phyloP scores from a whole-genome alignment of 2,797 vertebrate species.

The Spinibarbus caldwelli region DNA sequence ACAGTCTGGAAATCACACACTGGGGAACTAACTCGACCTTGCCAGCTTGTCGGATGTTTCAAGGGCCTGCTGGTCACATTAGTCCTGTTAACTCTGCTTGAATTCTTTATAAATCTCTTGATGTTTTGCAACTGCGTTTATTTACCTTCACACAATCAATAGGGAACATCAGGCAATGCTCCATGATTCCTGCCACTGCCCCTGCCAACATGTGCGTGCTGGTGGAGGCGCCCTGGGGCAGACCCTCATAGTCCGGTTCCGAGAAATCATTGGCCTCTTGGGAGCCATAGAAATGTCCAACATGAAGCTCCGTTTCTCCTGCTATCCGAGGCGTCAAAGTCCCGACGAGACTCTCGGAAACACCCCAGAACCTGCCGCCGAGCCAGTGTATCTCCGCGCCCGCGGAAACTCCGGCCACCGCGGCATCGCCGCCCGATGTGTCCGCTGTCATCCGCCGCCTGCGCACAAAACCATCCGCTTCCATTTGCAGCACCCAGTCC shows the following conservation, averaged over 20 bases:
- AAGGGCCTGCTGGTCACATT: neutral
- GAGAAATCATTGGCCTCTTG: conserved; percentile 64
- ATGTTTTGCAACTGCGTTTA: neutral
- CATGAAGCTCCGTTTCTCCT: conserved; percentile 72
- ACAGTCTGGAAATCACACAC: neutral
- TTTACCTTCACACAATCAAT: conserved; percentile 97
- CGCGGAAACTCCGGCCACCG: conserved; percentile 81
- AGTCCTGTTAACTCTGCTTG: neutral
- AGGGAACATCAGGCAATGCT: conserved; percentile 97
- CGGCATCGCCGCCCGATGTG: conserved; percentile 70
- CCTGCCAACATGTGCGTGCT: conserved; percentile 95
- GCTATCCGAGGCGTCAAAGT: conserved; percentile 76
- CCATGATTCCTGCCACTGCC: conserved; percentile 92
- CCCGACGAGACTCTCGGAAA: conserved; percentile 78
- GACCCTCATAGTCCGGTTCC: conserved; percentile 87
- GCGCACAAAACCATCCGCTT: conserved; percentile 76
- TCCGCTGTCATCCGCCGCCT: conserved; percentile 74
- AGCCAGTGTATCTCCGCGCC: conserved; percentile 78
- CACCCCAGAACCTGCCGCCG: conserved; percentile 73
- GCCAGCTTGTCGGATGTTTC: neutral
- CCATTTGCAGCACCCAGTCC: conserved; percentile 67
- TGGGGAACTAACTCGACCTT: conserved; percentile 39
- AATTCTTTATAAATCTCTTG: neutral
- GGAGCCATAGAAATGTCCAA: conserved; percentile 62
- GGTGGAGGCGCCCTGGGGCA: conserved; percentile 88